Conservation (phyloP, 1,140 invertebrate species). For the Sweltsa coloradensis region DNA sequence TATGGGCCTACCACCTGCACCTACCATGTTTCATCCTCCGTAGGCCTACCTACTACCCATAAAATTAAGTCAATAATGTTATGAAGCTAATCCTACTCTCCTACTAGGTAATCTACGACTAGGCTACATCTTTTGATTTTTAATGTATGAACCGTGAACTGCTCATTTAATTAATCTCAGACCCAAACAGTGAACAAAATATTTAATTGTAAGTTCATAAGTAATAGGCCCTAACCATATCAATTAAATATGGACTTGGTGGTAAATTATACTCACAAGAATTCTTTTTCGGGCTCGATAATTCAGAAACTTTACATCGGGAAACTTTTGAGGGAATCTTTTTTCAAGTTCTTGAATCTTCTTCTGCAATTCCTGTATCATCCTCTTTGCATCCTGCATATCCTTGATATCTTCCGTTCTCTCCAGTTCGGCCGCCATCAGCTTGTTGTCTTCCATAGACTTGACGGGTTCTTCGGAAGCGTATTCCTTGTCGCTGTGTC, state of each 20-base stretch:
- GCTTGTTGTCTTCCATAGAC: background rate
- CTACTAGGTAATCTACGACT: background rate
- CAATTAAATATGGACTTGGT: background rate
- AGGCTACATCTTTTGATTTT: background rate
- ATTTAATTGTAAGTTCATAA: too few species aligned
- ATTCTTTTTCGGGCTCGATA: slow-evolving; percentile 86
- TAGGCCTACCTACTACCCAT: too few species aligned
- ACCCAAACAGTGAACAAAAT: too few species aligned
- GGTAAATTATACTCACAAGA: slow-evolving; percentile 43
- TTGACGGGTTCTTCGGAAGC: background rate
- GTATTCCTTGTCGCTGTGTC: background rate
- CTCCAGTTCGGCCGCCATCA: background rate
- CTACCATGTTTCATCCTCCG: too few species aligned
- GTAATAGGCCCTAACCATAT: too few species aligned
- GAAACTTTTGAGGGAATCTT: slow-evolving; percentile 68
- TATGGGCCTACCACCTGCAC: too few species aligned
- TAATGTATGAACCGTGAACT: too few species aligned
- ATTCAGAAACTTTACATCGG: slow-evolving; percentile 79
- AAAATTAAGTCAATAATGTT: background rate
- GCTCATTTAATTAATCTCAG: too few species aligned
- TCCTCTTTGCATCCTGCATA: slow-evolving; percentile 42
- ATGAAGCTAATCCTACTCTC: background rate
- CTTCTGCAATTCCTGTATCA: slow-evolving; percentile 53
- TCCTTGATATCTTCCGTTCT: background rate
- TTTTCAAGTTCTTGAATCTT: slow-evolving; percentile 57